Conservation (phyloP, 2,797 vertebrate genomes). For the Zalophus californianus region DNA sequence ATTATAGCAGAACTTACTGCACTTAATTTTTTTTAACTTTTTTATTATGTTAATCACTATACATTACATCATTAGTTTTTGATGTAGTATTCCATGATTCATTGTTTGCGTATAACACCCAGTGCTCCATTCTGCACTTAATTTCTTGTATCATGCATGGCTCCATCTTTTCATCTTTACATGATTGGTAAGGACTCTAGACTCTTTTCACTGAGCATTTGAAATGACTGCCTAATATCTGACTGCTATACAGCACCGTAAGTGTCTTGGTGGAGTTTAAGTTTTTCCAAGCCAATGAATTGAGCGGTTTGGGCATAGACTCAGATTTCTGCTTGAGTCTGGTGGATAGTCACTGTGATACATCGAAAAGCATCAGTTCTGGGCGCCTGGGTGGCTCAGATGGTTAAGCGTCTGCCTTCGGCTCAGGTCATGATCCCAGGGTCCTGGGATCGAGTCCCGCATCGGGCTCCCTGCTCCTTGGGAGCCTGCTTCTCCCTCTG, state of each 20-base stretch:
- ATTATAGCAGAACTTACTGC: neutral
- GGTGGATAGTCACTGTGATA: neutral
- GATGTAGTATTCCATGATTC: too few relatives aligned
- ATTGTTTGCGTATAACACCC: too few relatives aligned
- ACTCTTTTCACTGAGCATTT: constrained; percentile 10
- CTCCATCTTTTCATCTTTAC: neutral
- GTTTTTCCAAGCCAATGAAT: neutral
- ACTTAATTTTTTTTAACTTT: too few relatives aligned
- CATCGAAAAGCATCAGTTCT: neutral
- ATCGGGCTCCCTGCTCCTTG: too few relatives aligned
- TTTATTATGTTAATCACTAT: too few relatives aligned
- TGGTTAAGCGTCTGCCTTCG: too few relatives aligned
- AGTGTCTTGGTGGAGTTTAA: constrained; percentile 17
- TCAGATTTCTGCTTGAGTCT: neutral
- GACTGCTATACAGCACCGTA: neutral
- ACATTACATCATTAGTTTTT: too few relatives aligned
- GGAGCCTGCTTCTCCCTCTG: too few relatives aligned
- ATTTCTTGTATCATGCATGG: neutral
- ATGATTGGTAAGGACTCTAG: constrained; percentile 28
- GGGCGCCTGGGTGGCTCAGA: too few relatives aligned
- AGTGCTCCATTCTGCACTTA: too few relatives aligned
- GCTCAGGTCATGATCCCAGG: too few relatives aligned
- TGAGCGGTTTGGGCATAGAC: neutral
- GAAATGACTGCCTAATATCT: neutral
- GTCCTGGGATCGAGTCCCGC: too few relatives aligned